A percentile compares a stretch with the other conserved stretches of the same genome.
phyloP scores from a whole-genome alignment of 2,888 invertebrate species.

The Eupeodes luniger region DNA sequence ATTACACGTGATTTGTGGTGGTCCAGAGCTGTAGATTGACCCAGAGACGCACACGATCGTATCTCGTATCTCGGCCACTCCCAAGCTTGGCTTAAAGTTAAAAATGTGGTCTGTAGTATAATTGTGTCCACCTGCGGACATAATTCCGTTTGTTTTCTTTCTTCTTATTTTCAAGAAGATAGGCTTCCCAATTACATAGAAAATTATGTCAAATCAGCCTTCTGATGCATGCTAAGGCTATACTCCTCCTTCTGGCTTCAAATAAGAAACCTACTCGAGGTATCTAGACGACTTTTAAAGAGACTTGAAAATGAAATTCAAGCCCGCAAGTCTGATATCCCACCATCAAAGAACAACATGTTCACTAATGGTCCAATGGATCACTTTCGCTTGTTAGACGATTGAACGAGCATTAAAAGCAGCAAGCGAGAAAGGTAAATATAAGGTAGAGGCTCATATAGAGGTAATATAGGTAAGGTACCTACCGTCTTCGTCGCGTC shows the following conservation, averaged over 20 bases:
- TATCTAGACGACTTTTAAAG: constrained; percentile 3
- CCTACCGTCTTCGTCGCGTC: no score
- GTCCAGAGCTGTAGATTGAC: constrained; percentile 31
- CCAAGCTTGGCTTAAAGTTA: constrained; percentile 15
- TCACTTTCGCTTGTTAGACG: constrained; percentile 72
- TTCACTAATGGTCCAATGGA: constrained; percentile 71
- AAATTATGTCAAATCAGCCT: constrained; percentile 70
- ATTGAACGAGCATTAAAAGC: neutral
- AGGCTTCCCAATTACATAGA: constrained; percentile 62
- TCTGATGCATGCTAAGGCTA: constrained; percentile 8
- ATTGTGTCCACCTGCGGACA: constrained; percentile 69
- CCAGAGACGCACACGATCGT: constrained; percentile 48
- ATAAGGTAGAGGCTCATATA: neutral
- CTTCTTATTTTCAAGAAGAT: constrained; percentile 26
- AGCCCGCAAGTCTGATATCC: constrained; percentile 24
- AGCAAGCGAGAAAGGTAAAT: neutral
- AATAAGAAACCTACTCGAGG: neutral
- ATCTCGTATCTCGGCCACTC: constrained; percentile 51
- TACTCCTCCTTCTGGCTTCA: constrained; percentile 29
- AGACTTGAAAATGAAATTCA: constrained; percentile 43
- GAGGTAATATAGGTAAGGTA: neutral
- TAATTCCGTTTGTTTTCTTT: constrained; percentile 24
- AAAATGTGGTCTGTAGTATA: neutral
- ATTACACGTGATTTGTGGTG: constrained; percentile 52
- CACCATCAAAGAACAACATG: constrained; percentile 38